A percentile compares a stretch with the other conserved stretches of the same genome.
phyloP scores from a whole-genome alignment of 2,888 invertebrate species.

The Peribatodes rhomboidaria region DNA sequence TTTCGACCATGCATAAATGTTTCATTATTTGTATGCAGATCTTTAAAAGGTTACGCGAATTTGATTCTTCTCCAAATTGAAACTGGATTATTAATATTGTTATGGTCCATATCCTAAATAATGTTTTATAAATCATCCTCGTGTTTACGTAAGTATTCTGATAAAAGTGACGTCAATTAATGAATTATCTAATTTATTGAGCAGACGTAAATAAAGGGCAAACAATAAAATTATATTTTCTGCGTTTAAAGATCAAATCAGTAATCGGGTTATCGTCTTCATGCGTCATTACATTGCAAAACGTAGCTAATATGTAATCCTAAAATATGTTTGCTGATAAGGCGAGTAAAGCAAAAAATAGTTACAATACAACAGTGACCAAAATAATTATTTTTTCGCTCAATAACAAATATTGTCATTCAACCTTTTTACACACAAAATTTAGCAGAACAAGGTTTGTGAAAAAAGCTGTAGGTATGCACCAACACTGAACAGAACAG shows the following conservation, averaged over 20 bases:
- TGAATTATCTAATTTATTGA: slow-evolving; percentile 51
- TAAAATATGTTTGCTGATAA: slow-evolving; percentile 26
- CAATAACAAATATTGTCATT: no score
- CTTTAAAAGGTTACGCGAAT: slow-evolving; percentile 9
- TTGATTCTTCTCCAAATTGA: slow-evolving; percentile 2
- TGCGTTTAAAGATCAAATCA: slow-evolving; percentile 47
- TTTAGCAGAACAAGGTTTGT: not conserved
- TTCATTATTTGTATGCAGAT: slow-evolving; percentile 13
- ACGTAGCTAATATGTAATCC: slow-evolving; percentile 21
- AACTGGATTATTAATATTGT: not conserved
- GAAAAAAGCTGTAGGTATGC: not conserved
- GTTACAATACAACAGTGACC: not conserved
- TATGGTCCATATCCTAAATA: slow-evolving; percentile 11
- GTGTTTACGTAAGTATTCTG: slow-evolving; percentile 46
- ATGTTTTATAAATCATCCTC: slow-evolving; percentile 37
- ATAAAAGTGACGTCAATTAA: slow-evolving; percentile 64
- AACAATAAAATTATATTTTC: slow-evolving; percentile 46
- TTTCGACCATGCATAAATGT: slow-evolving; percentile 16
- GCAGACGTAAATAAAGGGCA: slow-evolving; percentile 52
- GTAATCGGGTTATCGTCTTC: slow-evolving; percentile 52
- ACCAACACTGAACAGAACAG: no score
- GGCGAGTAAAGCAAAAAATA: not conserved
- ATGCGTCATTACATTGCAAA: slow-evolving; percentile 44
- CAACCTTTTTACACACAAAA: no score
- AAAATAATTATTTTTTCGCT: no score